A percentile compares a stretch with the other conserved stretches of the same genome.
Conservation (phyloP, 2,113 vertebrate species). For the Mustelus asterias region DNA sequence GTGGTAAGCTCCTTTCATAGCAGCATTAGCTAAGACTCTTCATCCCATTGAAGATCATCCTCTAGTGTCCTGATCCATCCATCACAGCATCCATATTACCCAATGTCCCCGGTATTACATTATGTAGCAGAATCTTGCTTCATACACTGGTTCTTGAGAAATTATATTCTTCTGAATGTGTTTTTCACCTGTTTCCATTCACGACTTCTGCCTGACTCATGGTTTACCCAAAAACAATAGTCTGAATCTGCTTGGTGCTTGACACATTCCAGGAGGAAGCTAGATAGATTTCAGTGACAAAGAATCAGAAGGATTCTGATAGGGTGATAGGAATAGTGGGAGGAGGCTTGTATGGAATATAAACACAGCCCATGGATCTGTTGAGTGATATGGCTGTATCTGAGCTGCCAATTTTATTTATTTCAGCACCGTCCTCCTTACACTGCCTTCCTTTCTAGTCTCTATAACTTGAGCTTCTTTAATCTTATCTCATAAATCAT, state of each 20-base stretch:
- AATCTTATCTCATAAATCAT: not conserved
- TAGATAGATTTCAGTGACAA: not conserved
- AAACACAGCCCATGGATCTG: not conserved
- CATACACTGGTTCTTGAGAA: not conserved
- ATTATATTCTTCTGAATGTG: not conserved
- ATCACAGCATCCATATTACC: not conserved
- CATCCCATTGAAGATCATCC: not conserved
- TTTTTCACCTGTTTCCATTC: not conserved
- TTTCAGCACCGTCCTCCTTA: not conserved
- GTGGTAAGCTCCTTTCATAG: not conserved
- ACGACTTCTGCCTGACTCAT: not conserved
- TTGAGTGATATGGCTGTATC: not conserved
- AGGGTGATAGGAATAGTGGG: not conserved
- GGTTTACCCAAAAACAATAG: not conserved
- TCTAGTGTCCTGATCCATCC: not conserved
- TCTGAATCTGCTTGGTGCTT: not conserved
- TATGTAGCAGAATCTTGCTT: not conserved
- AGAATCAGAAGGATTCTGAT: not conserved
- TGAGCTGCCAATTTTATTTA: not conserved
- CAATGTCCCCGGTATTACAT: not conserved
- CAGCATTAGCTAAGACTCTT: not conserved
- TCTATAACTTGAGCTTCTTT: not conserved
- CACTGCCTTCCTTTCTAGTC: not conserved
- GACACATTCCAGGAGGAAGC: not conserved
- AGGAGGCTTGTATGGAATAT: not conserved